Evolutionary conservation across 2,888 invertebrate genomes (phyloP).

Genomic region (Tiphia femorata): DNA sequence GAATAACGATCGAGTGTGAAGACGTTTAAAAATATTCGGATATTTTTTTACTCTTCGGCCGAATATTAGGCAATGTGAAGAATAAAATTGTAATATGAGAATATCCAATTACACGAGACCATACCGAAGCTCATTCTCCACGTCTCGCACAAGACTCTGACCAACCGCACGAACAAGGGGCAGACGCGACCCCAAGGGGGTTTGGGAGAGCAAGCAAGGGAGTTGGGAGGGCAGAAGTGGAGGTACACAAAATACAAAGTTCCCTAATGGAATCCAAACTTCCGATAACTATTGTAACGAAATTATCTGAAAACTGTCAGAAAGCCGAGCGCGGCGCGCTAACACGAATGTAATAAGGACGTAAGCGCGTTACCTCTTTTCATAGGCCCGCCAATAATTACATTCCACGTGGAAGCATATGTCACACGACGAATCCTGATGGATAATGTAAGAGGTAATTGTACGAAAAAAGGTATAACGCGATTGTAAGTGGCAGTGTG

Average conservation of each 20-base stretch:
- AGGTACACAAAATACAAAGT: conserved; percentile 44
- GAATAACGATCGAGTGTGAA: too few relatives aligned
- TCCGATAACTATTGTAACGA: conserved; percentile 54
- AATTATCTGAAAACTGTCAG: conserved; percentile 57
- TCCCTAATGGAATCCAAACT: conserved; percentile 56
- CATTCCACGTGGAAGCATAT: too few relatives aligned
- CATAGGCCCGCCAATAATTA: neutral
- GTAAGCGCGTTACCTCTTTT: conserved; percentile 13
- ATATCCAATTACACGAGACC: too few relatives aligned
- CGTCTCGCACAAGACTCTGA: conserved; percentile 19
- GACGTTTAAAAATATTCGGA: too few relatives aligned
- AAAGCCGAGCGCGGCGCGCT: conserved; percentile 8
- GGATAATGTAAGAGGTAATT: neutral
- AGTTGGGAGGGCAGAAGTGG: conserved; percentile 11
- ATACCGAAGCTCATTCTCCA: too few relatives aligned
- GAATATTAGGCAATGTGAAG: too few relatives aligned
- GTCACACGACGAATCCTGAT: neutral
- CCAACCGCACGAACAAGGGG: neutral
- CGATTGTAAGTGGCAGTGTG: too few relatives aligned
- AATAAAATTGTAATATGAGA: too few relatives aligned
- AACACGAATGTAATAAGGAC: conserved; percentile 42
- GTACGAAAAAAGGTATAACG: too few relatives aligned
- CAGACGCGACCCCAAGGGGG: conserved; percentile 9
- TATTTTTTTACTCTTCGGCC: too few relatives aligned
- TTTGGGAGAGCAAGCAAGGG: conserved; percentile 1